phyloP scores from a whole-genome alignment of 2,888 invertebrate species.

The Stenurella melanura region DNA sequence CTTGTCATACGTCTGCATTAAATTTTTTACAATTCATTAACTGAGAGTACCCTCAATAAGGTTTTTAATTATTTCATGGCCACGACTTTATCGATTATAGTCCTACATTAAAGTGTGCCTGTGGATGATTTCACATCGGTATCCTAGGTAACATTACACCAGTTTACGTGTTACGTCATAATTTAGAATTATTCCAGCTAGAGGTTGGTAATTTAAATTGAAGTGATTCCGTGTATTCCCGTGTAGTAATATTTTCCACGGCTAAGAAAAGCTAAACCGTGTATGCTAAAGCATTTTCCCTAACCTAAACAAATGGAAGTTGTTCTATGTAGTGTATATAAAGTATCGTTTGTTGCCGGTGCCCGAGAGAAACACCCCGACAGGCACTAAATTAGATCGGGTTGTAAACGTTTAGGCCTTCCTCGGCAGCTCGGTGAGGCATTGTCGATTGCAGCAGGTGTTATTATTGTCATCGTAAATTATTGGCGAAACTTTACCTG shows the following conservation, averaged over 20 bases:
- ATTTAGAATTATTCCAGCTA: not conserved
- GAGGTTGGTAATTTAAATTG: not conserved
- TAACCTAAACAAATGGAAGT: slow-evolving; percentile 31
- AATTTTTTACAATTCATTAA: too few species aligned
- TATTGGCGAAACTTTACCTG: slow-evolving; percentile 72
- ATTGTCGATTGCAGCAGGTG: slow-evolving; percentile 73
- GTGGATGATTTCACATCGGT: too few species aligned
- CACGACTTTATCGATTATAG: too few species aligned
- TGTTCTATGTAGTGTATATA: slow-evolving; percentile 27
- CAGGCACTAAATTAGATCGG: slow-evolving; percentile 56
- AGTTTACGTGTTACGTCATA: too few species aligned
- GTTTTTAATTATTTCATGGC: too few species aligned
- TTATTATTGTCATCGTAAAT: slow-evolving; percentile 73
- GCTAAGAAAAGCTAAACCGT: slow-evolving; percentile 11
- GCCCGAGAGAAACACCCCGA: slow-evolving; percentile 53
- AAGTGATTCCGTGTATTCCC: not conserved
- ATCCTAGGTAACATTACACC: too few species aligned
- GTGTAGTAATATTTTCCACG: slow-evolving; percentile 2
- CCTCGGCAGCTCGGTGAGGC: slow-evolving; percentile 62
- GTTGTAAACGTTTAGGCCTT: slow-evolving; percentile 58
- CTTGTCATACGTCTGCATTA: too few species aligned
- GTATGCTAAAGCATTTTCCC: slow-evolving; percentile 3
- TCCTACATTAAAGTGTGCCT: too few species aligned
- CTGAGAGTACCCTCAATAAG: too few species aligned
- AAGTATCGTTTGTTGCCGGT: slow-evolving; percentile 23